phyloP scores from a whole-genome alignment of 2,113 vertebrate genomes.

The Gnathonemus longibarbis region DNA sequence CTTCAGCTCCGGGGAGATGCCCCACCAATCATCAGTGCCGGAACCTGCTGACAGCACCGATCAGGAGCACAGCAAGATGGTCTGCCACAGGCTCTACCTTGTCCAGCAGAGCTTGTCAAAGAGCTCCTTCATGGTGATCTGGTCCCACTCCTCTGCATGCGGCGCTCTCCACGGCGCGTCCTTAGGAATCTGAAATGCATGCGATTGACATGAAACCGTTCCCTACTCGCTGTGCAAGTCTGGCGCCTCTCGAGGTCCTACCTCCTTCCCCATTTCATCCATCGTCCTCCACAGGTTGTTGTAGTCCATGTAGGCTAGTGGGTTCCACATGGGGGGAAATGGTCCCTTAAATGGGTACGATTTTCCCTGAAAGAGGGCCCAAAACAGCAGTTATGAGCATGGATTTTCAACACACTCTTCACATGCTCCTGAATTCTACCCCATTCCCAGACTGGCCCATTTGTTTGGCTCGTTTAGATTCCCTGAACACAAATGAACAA shows the following conservation, averaged over 20 bases:
- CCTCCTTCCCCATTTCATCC: constrained; percentile 92
- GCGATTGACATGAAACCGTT: neutral
- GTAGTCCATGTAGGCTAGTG: constrained; percentile 76
- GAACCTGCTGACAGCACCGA: neutral
- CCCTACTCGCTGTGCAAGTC: neutral
- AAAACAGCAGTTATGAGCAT: neutral
- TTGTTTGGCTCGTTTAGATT: neutral
- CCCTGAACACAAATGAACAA: constrained; percentile 30
- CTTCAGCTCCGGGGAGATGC: neutral
- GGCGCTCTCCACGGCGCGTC: constrained; percentile 93
- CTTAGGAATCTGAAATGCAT: constrained; percentile 72
- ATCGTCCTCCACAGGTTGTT: constrained; percentile 90
- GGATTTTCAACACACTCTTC: neutral
- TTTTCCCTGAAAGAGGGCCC: constrained; percentile 70
- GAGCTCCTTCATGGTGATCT: constrained; percentile 85
- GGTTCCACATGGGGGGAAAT: constrained; percentile 85
- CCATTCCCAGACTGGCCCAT: neutral
- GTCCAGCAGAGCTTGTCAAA: constrained; percentile 89
- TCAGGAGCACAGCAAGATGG: neutral
- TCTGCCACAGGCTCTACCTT: constrained; percentile 54
- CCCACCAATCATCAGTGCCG: neutral
- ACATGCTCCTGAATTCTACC: neutral
- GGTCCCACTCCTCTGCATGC: constrained; percentile 89
- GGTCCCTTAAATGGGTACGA: constrained; percentile 77
- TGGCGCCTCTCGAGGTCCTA: constrained; percentile 40